These are phyloP conservation scores for Triplophysa dalaica DNA, from an alignment of 2,113 vertebrate species.

Conservation along the genomic window DNA sequence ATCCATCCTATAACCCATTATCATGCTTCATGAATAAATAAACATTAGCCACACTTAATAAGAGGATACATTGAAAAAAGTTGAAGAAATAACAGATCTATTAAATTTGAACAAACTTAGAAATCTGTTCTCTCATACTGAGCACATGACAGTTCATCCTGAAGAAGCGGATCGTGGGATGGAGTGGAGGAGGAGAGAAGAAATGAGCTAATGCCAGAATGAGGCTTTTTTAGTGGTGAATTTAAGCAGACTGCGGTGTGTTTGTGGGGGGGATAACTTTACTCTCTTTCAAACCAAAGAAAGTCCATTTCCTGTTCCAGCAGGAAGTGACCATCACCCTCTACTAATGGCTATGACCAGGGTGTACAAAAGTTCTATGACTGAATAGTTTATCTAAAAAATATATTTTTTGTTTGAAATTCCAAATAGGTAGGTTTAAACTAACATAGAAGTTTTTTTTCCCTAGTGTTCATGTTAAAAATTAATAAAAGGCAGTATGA, in stretches of 20 bases:
- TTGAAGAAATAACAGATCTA: background rate
- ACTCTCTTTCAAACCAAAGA: constrained; percentile 33
- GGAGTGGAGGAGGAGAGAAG: constrained; percentile 9
- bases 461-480: too few species aligned
- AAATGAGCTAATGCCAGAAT: background rate
- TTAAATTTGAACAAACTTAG: constrained; percentile 3
- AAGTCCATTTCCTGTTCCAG: constrained; percentile 52
- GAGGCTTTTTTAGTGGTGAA: background rate
- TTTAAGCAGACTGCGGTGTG: background rate
- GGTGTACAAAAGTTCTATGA: background rate
- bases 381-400: background rate
- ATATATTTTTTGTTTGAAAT: too few species aligned
- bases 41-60: background rate
- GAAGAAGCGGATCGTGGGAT: background rate
- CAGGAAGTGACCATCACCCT: constrained; percentile 45
- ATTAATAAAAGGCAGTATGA: too few species aligned
- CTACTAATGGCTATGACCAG: constrained; percentile 40
- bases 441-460: too few species aligned
- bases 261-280: background rate
- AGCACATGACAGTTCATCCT: constrained; percentile 6
- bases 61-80: background rate
- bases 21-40: background rate
- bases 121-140: constrained; percentile 1
- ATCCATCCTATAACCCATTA: background rate
- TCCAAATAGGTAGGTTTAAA: too few species aligned